Evolutionary conservation across 2,888 invertebrate species (phyloP).

Genomic region (Orthosia incerta): DNA sequence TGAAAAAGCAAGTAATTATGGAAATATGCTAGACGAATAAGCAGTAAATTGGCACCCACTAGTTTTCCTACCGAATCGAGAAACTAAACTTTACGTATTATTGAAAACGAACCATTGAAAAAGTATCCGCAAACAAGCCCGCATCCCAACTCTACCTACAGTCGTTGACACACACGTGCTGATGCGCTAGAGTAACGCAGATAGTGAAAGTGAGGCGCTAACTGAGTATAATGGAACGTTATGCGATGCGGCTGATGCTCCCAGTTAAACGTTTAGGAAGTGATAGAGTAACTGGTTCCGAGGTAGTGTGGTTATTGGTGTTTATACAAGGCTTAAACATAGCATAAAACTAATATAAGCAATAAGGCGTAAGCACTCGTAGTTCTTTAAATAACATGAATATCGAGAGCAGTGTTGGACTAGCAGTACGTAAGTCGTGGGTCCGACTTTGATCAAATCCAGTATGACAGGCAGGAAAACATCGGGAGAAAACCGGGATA

Average conservation of each 20-base stretch:
- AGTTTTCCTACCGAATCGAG: neutral
- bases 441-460: too few relatives aligned
- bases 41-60: neutral
- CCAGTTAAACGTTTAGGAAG: conserved; percentile 61
- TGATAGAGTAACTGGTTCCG: neutral
- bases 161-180: conserved; percentile 58
- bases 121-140: neutral
- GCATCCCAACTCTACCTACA: conserved; percentile 10
- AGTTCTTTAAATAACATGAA: too few relatives aligned
- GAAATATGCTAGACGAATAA: neutral
- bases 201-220: conserved; percentile 78
- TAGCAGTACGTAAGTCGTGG: too few relatives aligned
- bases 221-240: conserved; percentile 56
- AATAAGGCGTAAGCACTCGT: too few relatives aligned
- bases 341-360: too few relatives aligned
- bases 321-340: too few relatives aligned
- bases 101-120: neutral
- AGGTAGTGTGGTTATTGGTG: neutral
- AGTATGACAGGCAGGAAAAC: too few relatives aligned
- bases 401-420: too few relatives aligned
- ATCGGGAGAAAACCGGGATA: too few relatives aligned
- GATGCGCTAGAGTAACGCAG: conserved; percentile 72
- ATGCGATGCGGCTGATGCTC: conserved; percentile 52
- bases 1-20: neutral
- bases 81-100: neutral